Base-by-base conservation (phyloP, 1,140 invertebrate genomes). In the Scylla paramamosain region DNA sequence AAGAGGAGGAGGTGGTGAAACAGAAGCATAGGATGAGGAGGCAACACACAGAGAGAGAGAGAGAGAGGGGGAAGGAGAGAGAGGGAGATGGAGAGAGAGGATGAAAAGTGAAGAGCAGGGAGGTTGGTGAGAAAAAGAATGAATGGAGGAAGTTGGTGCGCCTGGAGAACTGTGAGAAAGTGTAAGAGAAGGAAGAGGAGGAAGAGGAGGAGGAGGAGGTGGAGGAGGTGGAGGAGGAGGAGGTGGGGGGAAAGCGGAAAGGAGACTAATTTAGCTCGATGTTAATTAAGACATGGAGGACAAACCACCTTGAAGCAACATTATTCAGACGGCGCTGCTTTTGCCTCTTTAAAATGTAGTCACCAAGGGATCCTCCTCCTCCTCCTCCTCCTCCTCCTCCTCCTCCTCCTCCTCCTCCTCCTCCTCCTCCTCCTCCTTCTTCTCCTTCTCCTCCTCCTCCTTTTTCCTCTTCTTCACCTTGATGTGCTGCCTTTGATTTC, bases 51-150 rank as follows among this genome's bases (percentile, higher is more conserved):
- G 32, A 45, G 31, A 14, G 31, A 32, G 86, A 39, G 32, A 20
- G 31, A 88, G 86, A 45, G 90, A 91, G 46, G n/a, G 25, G 29
- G 46, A 59, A 28, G 16, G 90, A 3, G 20, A 91, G 90, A 91
- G 48, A 2, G 46, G 25, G 52, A 25, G 59, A 52, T 0, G 86
- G 20, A 45, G 31, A 10, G 20, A 31, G 31, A 45, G 31, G 31
- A 29, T 8, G 82, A 84, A 29, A 84, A 25, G 31, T 25, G 31
- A 25, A 29, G 31, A 29, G 82, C n/a, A 29, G 25, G 31, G 82
- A 29, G 45, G 86, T 0, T 20, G 86, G 31, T 25, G 86, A 88
- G 10, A 20, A 88, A 12, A 31, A 39, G 32, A 45, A 39, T 25
- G 10, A 88, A 45, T 31, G 32, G n/a, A 32, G 32, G 28, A 32